These are phyloP conservation scores for Dicranocentrus wangi DNA, from an alignment of 2,888 invertebrate species.

Conservation along the genomic window DNA sequence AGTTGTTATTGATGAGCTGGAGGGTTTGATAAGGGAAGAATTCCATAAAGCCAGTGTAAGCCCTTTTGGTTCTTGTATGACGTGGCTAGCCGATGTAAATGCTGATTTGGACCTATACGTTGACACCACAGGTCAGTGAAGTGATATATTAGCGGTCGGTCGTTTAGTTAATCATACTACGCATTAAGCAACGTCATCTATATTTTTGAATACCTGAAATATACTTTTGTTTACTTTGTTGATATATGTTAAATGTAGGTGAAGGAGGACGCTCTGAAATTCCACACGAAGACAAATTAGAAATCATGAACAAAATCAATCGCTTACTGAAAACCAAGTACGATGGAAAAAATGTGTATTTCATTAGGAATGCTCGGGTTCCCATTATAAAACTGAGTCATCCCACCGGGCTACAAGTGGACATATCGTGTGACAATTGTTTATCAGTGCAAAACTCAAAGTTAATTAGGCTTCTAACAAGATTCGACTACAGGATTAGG, in stretches of 20 bases:
- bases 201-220: too few relatives aligned
- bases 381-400: slow-evolving; percentile 43
- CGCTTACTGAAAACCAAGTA: slow-evolving; percentile 20
- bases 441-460: slow-evolving; percentile 54
- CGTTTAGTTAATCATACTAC: too few relatives aligned
- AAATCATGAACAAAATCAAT: slow-evolving; percentile 19
- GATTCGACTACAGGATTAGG: slow-evolving; percentile 36
- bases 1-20: slow-evolving; percentile 46
- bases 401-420: slow-evolving; percentile 39
- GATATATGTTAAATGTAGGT: slow-evolving; percentile 15
- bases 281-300: background rate
- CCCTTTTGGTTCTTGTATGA: slow-evolving; percentile 49
- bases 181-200: too few relatives aligned
- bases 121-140: slow-evolving; percentile 20
- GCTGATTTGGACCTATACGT: slow-evolving; percentile 54
- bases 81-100: slow-evolving; percentile 54
- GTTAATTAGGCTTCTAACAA: slow-evolving; percentile 34
- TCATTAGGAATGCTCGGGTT: slow-evolving; percentile 21
- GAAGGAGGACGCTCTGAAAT: slow-evolving; percentile 40
- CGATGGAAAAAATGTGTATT: slow-evolving; percentile 2
- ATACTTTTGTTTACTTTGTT: background rate
- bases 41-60: slow-evolving; percentile 29
- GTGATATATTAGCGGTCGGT: too few relatives aligned
- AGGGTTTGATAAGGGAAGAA: slow-evolving; percentile 33
- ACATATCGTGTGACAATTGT: slow-evolving; percentile 50